Percentiles rank a stretch among this genome's conserved stretches.
Conservation (phyloP, 2,888 invertebrate species). For the Matsumyia berberina region DNA sequence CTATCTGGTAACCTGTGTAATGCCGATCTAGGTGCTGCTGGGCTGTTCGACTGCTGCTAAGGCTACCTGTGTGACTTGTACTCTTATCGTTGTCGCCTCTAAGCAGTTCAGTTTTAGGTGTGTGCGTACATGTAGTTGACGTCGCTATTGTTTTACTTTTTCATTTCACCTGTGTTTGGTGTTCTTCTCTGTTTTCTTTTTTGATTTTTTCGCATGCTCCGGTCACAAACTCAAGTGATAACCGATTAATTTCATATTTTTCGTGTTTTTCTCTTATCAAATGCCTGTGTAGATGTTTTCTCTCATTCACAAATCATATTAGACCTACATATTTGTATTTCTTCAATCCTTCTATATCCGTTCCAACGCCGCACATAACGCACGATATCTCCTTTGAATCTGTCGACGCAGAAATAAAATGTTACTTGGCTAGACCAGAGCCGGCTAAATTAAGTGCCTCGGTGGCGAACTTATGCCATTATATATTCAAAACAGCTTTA, state of each 20-base stretch:
- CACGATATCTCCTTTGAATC: not conserved
- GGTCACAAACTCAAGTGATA: conserved; percentile 1
- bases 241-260: conserved; percentile 33
- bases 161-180: conserved; percentile 35
- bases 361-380: not conserved
- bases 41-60: conserved; percentile 41
- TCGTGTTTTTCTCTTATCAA: conserved; percentile 25
- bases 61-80: conserved; percentile 66
- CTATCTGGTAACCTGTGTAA: conserved; percentile 54
- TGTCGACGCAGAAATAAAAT: conserved; percentile 39
- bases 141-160: conserved; percentile 19
- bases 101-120: conserved; percentile 28
- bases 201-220: not conserved
- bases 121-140: conserved; percentile 38
- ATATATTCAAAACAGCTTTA: conserved; percentile 59
- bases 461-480: conserved; percentile 37
- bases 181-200: not conserved
- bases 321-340: conserved; percentile 55
- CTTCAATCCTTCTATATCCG: conserved; percentile 9
- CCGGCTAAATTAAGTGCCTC: conserved; percentile 43
- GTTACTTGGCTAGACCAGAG: conserved; percentile 39
- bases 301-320: not conserved
- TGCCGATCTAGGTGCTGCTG: conserved; percentile 41
- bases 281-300: not conserved
- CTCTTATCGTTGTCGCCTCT: conserved; percentile 64